These are phyloP conservation scores for Pyrgus malvae DNA, from an alignment of 2,888 invertebrate genomes.

Conservation along the genomic window DNA sequence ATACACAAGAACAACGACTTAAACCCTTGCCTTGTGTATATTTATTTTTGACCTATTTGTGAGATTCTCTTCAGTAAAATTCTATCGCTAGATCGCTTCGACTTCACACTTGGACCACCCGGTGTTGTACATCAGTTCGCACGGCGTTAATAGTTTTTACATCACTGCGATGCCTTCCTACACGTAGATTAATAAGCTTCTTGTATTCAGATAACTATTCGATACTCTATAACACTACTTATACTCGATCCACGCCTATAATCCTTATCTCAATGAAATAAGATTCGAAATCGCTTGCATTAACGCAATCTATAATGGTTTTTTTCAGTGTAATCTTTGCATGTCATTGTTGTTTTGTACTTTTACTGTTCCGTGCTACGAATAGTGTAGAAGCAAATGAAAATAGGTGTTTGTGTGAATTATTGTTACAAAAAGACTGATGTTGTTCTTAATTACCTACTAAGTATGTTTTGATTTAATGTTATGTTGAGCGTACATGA, in stretches of 20 bases:
- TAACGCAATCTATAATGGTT: not conserved
- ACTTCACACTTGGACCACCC: not conserved
- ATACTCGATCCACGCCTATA: not conserved
- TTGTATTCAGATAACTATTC: slow-evolving; percentile 16
- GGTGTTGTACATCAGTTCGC: slow-evolving; percentile 7
- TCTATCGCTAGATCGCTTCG: not conserved
- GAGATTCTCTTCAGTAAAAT: no score
- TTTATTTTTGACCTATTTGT: not conserved
- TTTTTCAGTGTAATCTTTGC: slow-evolving; percentile 11
- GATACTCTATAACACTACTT: slow-evolving; percentile 8
- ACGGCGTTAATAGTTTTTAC: slow-evolving; percentile 18
- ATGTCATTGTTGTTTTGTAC: slow-evolving; percentile 17
- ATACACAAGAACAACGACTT: no score
- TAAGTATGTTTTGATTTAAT: not conserved
- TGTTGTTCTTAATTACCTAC: not conserved
- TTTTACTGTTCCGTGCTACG: slow-evolving; percentile 7
- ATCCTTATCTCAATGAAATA: not conserved
- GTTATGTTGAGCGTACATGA: not conserved
- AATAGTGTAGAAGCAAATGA: not conserved
- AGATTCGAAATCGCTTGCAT: not conserved
- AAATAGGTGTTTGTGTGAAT: slow-evolving; percentile 4
- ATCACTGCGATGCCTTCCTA: slow-evolving; percentile 17
- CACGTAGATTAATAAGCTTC: slow-evolving; percentile 21
- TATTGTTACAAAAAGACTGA: not conserved
- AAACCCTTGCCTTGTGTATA: no score